A percentile compares a stretch with the other conserved stretches of the same genome.
These are phyloP conservation scores for Catharus fuscescens DNA, from an alignment of 2,113 vertebrate species.

Conservation along the genomic window DNA sequence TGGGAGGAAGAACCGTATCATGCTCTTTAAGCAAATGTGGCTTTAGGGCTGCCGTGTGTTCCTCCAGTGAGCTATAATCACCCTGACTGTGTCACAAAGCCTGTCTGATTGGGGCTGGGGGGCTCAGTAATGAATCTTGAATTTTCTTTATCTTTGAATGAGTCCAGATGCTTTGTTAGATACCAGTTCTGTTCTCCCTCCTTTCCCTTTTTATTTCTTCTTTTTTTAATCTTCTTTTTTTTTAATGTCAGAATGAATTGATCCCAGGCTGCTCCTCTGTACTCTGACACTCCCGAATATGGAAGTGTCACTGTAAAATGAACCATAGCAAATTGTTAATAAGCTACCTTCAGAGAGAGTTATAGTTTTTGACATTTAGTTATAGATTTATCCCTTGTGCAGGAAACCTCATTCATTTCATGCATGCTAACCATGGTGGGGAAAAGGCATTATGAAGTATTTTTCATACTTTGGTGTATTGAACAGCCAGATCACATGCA, in stretches of 20 bases:
- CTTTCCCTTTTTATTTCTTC: background rate
- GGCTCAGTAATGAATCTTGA: constrained; percentile 44
- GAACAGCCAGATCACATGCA: constrained; percentile 20
- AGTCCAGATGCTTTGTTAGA: constrained; percentile 62
- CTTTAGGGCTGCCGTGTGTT: background rate
- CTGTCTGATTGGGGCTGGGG: constrained; percentile 11
- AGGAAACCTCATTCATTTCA: constrained; percentile 49
- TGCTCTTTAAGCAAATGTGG: constrained; percentile 53
- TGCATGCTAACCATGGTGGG: constrained; percentile 56
- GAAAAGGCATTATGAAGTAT: constrained; percentile 55
- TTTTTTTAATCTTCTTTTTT: background rate
- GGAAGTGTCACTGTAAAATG: constrained; percentile 75
- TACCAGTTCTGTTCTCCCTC: constrained; percentile 35
- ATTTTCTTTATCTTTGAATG: constrained; percentile 57
- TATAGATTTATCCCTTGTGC: constrained; percentile 60
- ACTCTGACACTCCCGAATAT: constrained; percentile 67
- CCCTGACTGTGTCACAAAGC: background rate
- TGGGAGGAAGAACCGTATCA: constrained; percentile 17
- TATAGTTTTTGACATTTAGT: constrained; percentile 72
- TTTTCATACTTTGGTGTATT: constrained; percentile 34
- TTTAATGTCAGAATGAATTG: constrained; percentile 64
- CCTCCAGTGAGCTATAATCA: background rate
- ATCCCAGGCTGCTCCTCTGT: constrained; percentile 59
- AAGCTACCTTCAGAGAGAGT: constrained; percentile 70
- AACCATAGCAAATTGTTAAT: constrained; percentile 74